Evolutionary conservation across 2,888 invertebrate species (phyloP).

Genomic region (Panzeria rudis): DNA sequence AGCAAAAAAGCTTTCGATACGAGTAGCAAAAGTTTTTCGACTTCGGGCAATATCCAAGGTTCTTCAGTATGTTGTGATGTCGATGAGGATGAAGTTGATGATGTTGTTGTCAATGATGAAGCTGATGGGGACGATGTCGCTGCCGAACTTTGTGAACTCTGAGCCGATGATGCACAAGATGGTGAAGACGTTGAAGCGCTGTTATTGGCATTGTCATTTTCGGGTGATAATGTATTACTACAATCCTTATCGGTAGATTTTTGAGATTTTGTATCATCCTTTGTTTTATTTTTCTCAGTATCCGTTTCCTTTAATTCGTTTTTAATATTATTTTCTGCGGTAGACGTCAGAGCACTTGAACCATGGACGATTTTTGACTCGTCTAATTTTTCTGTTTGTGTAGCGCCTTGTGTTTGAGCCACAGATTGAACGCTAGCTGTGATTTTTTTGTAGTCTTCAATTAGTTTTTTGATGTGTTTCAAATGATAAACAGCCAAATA

Average conservation of each 20-base stretch:
- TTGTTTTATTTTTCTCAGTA: slow-evolving; percentile 12
- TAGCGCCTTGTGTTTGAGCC: slow-evolving; percentile 31
- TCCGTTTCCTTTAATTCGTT: slow-evolving; percentile 33
- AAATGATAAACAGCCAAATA: slow-evolving; percentile 93
- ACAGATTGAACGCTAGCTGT: slow-evolving; percentile 73
- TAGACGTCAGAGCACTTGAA: slow-evolving; percentile 53
- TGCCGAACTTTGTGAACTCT: slow-evolving; percentile 57
- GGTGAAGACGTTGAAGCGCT: slow-evolving; percentile 37
- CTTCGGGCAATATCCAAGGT: slow-evolving; percentile 91
- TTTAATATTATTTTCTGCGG: slow-evolving; percentile 48
- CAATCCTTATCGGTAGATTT: slow-evolving; percentile 32
- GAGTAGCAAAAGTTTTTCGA: slow-evolving; percentile 94
- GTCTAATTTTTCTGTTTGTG: slow-evolving; percentile 35
- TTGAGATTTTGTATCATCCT: slow-evolving; percentile 28
- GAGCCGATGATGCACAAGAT: slow-evolving; percentile 44
- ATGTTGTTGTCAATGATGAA: slow-evolving; percentile 49
- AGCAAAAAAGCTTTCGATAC: slow-evolving; percentile 94
- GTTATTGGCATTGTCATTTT: slow-evolving; percentile 50
- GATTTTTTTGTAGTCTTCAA: slow-evolving; percentile 83
- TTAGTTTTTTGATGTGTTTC: slow-evolving; percentile 88
- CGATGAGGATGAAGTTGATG: slow-evolving; percentile 68
- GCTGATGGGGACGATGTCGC: slow-evolving; percentile 64
- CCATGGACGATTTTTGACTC: slow-evolving; percentile 61
- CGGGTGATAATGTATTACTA: slow-evolving; percentile 11
- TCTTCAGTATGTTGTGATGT: slow-evolving; percentile 81